Evolutionary conservation across 2,888 invertebrate species (phyloP).

Genomic region (Noctua janthina): DNA sequence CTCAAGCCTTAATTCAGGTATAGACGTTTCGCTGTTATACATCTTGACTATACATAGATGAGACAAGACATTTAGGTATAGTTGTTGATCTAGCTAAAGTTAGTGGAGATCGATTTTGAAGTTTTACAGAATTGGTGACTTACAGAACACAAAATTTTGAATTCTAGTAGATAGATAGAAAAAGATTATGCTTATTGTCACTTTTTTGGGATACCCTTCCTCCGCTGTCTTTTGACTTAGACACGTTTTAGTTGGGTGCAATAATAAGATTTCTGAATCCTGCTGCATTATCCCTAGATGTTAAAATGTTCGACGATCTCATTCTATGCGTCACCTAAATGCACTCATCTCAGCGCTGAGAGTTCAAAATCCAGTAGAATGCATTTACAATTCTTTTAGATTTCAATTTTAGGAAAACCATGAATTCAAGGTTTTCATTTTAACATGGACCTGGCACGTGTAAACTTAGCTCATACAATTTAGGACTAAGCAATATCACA

Average conservation of each 20-base stretch:
- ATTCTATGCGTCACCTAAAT: neutral
- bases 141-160: neutral
- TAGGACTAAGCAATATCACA: slow-evolving; percentile 35
- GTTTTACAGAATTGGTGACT: neutral
- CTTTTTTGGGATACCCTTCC: neutral
- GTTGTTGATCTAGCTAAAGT: neutral
- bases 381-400: neutral
- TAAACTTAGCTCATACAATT: slow-evolving; percentile 17
- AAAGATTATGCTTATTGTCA: neutral
- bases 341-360: neutral
- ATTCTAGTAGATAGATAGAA: neutral
- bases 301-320: neutral
- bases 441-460: neutral
- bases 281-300: neutral
- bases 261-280: neutral
- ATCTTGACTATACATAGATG: neutral
- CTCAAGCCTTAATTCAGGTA: slow-evolving; percentile 27
- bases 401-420: neutral
- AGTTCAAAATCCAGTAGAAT: neutral
- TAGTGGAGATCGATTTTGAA: neutral
- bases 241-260: neutral
- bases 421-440: neutral
- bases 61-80: neutral
- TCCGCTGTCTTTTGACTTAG: neutral
- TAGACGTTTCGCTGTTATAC: slow-evolving; percentile 19